Conservation (phyloP, 2,888 invertebrate species). For the Electrophaes corylata region DNA sequence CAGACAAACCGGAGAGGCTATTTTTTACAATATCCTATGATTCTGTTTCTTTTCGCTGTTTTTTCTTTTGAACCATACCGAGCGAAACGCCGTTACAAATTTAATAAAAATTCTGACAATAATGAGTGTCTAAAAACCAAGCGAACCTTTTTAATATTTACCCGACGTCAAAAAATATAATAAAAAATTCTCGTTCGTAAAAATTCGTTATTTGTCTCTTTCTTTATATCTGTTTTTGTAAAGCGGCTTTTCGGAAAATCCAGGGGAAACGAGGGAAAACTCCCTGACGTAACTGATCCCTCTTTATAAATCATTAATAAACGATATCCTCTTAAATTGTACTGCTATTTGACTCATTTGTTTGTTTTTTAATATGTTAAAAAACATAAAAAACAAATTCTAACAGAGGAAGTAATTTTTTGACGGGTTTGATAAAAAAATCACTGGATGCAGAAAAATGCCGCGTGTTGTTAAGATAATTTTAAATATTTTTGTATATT, state of each 20-base stretch:
- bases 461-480: too few relatives aligned
- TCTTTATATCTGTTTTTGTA: constrained; percentile 61
- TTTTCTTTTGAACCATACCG: constrained; percentile 1
- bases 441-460: too few relatives aligned
- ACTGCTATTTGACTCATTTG: constrained; percentile 29
- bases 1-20: too few relatives aligned
- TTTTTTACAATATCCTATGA: too few relatives aligned
- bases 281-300: constrained; percentile 47
- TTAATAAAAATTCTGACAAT: constrained; percentile 55
- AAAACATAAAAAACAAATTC: too few relatives aligned
- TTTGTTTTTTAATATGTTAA: too few relatives aligned
- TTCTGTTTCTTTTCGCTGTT: not conserved
- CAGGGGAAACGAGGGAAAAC: constrained; percentile 49
- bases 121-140: constrained; percentile 55
- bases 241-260: constrained; percentile 57
- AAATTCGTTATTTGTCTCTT: constrained; percentile 67
- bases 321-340: constrained; percentile 50
- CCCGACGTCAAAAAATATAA: constrained; percentile 48
- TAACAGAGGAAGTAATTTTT: too few relatives aligned
- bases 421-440: too few relatives aligned
- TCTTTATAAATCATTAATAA: constrained; percentile 62
- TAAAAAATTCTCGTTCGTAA: constrained; percentile 49
- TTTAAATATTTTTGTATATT: too few relatives aligned
- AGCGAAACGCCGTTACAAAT: constrained; percentile 45
- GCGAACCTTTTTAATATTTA: constrained; percentile 63